Percentiles rank a stretch among this genome's conserved stretches.
Evolutionary conservation across 1,140 invertebrate species (phyloP).

Genomic region (Dolichoris vasculosae): DNA sequence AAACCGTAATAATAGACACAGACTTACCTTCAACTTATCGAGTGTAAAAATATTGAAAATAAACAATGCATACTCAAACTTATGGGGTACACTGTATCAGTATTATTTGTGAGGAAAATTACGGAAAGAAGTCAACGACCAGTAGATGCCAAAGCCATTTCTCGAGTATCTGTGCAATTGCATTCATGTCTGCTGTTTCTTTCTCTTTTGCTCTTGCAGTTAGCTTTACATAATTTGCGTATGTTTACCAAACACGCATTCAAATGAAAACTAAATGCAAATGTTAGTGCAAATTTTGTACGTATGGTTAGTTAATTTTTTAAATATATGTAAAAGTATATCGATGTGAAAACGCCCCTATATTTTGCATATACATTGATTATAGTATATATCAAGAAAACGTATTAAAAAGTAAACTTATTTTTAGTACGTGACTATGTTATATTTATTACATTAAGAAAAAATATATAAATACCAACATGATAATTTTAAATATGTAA

Average conservation of each 20-base stretch:
- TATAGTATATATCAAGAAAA: not conserved
- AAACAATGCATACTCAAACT: not conserved
- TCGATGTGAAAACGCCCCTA: not conserved
- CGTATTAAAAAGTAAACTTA: too few relatives aligned
- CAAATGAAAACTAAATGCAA: not conserved
- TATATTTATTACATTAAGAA: too few relatives aligned
- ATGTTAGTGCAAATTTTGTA: not conserved
- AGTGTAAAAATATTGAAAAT: not conserved
- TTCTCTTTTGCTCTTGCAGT: conserved; percentile 47
- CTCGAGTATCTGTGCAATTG: conserved; percentile 35
- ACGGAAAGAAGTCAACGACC: conserved; percentile 72
- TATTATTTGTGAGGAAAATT: conserved; percentile 70
- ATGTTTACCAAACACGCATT: not conserved
- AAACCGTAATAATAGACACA: not conserved
- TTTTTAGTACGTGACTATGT: too few relatives aligned
- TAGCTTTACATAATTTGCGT: conserved; percentile 41
- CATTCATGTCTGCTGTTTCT: conserved; percentile 32
- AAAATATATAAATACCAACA: too few relatives aligned
- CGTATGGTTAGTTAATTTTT: conserved; percentile 8
- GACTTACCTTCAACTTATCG: not conserved
- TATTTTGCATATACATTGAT: not conserved
- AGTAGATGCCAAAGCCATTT: conserved; percentile 45
- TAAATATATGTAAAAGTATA: conserved; percentile 5
- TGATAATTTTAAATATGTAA: too few relatives aligned
- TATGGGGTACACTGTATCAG: conserved; percentile 53